Evolutionary conservation across 2,888 invertebrate species (phyloP).

Genomic region (Pantelozetes paolii): DNA sequence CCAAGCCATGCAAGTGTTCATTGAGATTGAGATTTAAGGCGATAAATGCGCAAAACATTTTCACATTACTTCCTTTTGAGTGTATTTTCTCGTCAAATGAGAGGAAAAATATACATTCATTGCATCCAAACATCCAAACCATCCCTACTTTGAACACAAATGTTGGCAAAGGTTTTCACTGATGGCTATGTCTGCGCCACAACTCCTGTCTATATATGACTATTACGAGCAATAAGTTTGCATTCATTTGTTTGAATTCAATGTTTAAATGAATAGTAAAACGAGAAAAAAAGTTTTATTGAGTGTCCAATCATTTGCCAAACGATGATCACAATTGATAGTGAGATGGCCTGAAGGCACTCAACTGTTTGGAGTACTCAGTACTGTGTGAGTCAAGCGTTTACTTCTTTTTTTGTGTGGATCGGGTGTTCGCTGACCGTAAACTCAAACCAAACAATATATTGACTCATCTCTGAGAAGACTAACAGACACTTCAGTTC

Average conservation of each 20-base stretch:
- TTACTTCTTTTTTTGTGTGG: not conserved
- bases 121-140: not conserved
- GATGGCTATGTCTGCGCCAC: not conserved
- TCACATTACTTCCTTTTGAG: not conserved
- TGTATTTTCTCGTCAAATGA: slow-evolving; percentile 34
- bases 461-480: slow-evolving; percentile 19
- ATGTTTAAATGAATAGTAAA: not conserved
- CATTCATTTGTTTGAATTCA: not conserved
- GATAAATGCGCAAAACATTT: slow-evolving; percentile 26
- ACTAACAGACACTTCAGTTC: slow-evolving; percentile 5
- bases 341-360: slow-evolving; percentile 19
- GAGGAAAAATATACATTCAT: slow-evolving; percentile 18
- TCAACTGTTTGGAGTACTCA: slow-evolving; percentile 5
- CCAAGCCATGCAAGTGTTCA: not conserved
- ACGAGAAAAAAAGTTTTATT: not conserved
- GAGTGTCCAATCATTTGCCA: slow-evolving; percentile 13
- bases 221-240: not conserved
- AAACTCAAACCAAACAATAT: slow-evolving; percentile 18
- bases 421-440: slow-evolving; percentile 13
- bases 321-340: slow-evolving; percentile 1
- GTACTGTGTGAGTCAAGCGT: too few relatives aligned
- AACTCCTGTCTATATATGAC: not conserved
- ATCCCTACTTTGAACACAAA: not conserved
- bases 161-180: not conserved
- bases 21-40: not conserved